Evolutionary conservation across 1,140 invertebrate species (phyloP), one percentile per base, ranked within the genome.

Genomic region (Caerostris darwini): DNA sequence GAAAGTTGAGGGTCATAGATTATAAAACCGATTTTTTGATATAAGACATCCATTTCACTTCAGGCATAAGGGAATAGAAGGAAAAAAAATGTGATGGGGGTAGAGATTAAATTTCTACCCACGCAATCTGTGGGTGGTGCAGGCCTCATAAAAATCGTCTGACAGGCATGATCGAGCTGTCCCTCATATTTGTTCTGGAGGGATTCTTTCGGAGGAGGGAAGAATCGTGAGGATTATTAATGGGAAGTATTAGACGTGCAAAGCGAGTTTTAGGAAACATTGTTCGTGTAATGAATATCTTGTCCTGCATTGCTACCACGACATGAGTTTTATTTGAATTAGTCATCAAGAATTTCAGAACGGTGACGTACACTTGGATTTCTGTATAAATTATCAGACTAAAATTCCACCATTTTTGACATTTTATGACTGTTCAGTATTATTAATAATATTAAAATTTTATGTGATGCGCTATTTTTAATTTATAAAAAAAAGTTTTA

Each of bases 111-210:
- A 77, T 77, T 77, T 77, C 71, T 50, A 12, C 71, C 71, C 71
- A 77, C 71, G 53, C 71, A 77, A 50, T 77, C 71, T 34, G 71
- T 77, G 71, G 71, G 71, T 77, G 71, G 71, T 50, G 50, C 71
- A 14, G 71, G 10, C 71, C 71, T 77, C 71, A 77, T 77, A 77
- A 77, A 71, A 77, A 53, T 77, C 71, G 50, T 50, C 34, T 77
- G 71, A 77, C 71, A 77, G 50, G 71, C 34, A 77, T 77, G 71
- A 77, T 77, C 71, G 71, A 77, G 71, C 71, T 77, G 71, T 77
- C 71, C 71, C 34, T 77, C 71, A 77, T 77, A 77, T 77, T 77
- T 77, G 71, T 50, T 77, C 71, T 77, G 50, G 19, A 50, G 71
- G 34, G 50, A 77, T 77, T 77, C 71, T 50, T 77, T 77, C 53